These are phyloP conservation scores for Eleginops maclovinus DNA, from an alignment of 2,113 vertebrate genomes.

Conservation along the genomic window DNA sequence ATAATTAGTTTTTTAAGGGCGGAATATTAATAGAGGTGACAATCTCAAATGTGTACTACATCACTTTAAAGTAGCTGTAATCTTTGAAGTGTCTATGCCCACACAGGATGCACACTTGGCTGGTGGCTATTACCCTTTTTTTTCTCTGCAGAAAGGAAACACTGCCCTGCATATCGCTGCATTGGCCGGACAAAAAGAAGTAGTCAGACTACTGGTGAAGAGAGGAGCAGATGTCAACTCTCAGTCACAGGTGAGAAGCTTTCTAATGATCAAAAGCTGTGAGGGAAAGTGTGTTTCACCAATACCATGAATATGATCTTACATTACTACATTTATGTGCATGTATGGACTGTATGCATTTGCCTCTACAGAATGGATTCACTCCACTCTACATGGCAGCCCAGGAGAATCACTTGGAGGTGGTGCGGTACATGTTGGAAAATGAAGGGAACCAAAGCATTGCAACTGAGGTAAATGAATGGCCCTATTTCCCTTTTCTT, in stretches of 20 bases:
- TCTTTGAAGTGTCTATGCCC: neutral
- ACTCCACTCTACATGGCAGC: constrained; percentile 99
- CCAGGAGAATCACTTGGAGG: constrained; percentile 97
- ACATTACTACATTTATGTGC: neutral
- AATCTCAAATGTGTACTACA: neutral
- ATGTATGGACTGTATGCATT: constrained; percentile 4
- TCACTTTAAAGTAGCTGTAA: neutral
- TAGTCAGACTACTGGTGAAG: constrained; percentile 92
- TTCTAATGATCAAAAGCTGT: neutral
- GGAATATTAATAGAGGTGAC: neutral
- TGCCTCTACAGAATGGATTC: constrained; percentile 92
- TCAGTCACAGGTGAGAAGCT: constrained; percentile 91
- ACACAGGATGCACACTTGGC: neutral
- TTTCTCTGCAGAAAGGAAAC: constrained; percentile 92
- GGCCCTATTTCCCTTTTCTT: neutral
- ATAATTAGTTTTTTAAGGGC: too few species aligned
- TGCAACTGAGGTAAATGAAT: constrained; percentile 91
- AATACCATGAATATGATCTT: neutral
- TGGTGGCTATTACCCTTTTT: neutral
- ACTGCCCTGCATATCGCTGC: constrained; percentile 97
- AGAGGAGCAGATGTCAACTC: constrained; percentile 94
- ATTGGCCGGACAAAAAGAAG: constrained; percentile 93
- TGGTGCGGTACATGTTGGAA: constrained; percentile 95
- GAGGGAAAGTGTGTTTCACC: neutral
- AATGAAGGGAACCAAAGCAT: constrained; percentile 98